phyloP scores from a whole-genome alignment of 2,888 invertebrate species.

The Lordiphosa fenestrarum region DNA sequence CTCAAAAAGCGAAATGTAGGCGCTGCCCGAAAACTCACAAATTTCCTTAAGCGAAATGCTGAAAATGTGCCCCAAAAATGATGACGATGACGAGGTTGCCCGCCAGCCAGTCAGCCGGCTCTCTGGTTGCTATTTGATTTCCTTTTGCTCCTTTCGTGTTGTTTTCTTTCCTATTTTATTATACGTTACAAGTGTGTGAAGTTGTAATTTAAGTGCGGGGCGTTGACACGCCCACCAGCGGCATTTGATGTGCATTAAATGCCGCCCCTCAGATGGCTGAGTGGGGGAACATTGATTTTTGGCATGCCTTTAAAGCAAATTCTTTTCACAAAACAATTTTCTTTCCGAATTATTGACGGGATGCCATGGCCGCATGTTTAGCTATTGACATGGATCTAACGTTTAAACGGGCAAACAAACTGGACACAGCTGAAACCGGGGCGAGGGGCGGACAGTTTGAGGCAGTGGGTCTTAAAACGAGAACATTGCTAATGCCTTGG shows the following conservation, averaged over 20 bases:
- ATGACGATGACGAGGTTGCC: conserved; percentile 60
- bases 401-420: conserved; percentile 15
- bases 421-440: conserved; percentile 30
- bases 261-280: conserved; percentile 36
- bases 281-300: conserved; percentile 53
- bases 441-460: no score
- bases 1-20: conserved; percentile 39
- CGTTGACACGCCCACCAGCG: conserved; percentile 60
- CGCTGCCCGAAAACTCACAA: conserved; percentile 35
- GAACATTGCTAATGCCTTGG: no score
- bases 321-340: conserved; percentile 40
- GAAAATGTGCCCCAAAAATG: conserved; percentile 50
- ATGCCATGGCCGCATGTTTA: conserved; percentile 20
- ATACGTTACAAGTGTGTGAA: conserved; percentile 74
- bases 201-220: conserved; percentile 70
- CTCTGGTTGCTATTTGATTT: conserved; percentile 47
- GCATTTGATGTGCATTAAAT: conserved; percentile 62
- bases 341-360: conserved; percentile 3
- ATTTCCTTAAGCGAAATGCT: conserved; percentile 63
- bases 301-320: conserved; percentile 58
- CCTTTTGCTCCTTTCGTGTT: conserved; percentile 44
- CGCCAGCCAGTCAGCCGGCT: conserved; percentile 10
- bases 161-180: conserved; percentile 47
- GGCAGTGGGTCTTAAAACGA: no score
- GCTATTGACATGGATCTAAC: conserved; percentile 36